Evolutionary conservation across 2,113 vertebrate genomes (phyloP).

Genomic region (Archilochus colubris): DNA sequence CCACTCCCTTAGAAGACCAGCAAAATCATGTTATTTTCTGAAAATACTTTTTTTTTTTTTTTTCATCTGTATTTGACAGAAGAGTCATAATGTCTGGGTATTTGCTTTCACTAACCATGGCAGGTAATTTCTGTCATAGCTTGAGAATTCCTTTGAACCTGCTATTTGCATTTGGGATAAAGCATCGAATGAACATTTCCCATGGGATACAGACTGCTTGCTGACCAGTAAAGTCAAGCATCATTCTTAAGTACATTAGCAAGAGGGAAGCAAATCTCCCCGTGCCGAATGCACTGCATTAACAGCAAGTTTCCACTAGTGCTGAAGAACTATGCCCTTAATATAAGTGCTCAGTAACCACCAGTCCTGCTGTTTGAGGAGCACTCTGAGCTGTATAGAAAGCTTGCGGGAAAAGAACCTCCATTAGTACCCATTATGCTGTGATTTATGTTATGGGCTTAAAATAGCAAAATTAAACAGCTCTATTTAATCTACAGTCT

Average conservation of each 20-base stretch:
- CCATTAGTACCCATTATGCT: constrained; percentile 35
- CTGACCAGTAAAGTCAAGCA: not conserved
- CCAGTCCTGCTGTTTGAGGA: constrained; percentile 25
- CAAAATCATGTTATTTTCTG: constrained; percentile 13
- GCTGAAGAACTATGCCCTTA: constrained; percentile 59
- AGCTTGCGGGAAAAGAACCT: constrained; percentile 3
- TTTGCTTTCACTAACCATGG: not conserved
- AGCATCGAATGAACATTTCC: not conserved
- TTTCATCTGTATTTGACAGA: not conserved
- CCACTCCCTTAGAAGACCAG: not conserved
- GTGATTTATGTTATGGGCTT: constrained; percentile 26
- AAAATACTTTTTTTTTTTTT: not conserved
- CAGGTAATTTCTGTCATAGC: not conserved
- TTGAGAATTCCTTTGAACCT: constrained; percentile 7
- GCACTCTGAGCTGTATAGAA: constrained; percentile 35
- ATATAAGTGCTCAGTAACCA: constrained; percentile 55
- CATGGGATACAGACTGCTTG: not conserved
- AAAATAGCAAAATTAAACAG: constrained; percentile 43
- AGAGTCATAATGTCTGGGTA: not conserved
- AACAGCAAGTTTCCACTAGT: constrained; percentile 36
- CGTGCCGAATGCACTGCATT: not conserved
- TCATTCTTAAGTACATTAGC: constrained; percentile 1
- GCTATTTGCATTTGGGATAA: constrained; percentile 41
- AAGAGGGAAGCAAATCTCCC: not conserved
- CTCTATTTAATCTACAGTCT: constrained; percentile 45